A percentile compares a stretch with the other conserved stretches of the same genome.
phyloP scores from a whole-genome alignment of 2,888 invertebrate genomes.

The Escarpia spicata region DNA sequence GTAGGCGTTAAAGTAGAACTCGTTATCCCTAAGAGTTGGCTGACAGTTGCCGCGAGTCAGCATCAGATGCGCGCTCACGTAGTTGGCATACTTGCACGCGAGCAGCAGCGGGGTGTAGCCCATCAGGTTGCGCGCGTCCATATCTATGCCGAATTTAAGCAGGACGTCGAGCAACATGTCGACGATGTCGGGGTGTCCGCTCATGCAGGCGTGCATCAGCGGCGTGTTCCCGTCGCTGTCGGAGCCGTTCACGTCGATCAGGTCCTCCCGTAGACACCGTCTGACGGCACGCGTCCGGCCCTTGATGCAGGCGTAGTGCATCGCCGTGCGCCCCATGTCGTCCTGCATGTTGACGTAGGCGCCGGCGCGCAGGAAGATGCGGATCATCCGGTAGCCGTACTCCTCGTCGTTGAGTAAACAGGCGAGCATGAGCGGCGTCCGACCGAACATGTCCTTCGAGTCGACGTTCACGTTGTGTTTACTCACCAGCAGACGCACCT shows the following conservation, averaged over 20 bases:
- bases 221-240: slow-evolving; percentile 63
- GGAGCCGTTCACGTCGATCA: slow-evolving; percentile 54
- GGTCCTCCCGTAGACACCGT: slow-evolving; percentile 53
- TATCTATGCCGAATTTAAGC: slow-evolving; percentile 52
- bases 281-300: slow-evolving; percentile 42
- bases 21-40: slow-evolving; percentile 56
- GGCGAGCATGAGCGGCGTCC: slow-evolving; percentile 62
- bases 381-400: slow-evolving; percentile 55
- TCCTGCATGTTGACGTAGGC: slow-evolving; percentile 55
- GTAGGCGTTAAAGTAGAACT: slow-evolving; percentile 53
- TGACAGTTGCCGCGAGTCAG: slow-evolving; percentile 54
- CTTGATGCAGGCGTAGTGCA: slow-evolving; percentile 60
- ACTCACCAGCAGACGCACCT: slow-evolving; percentile 56
- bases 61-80: slow-evolving; percentile 54
- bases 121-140: slow-evolving; percentile 56
- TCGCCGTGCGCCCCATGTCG: slow-evolving; percentile 56
- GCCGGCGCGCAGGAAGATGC: slow-evolving; percentile 51
- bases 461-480: slow-evolving; percentile 59
- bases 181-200: slow-evolving; percentile 56
- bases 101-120: slow-evolving; percentile 58
- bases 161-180: slow-evolving; percentile 49
- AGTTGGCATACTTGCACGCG: slow-evolving; percentile 59
- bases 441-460: slow-evolving; percentile 56
- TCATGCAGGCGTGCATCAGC: slow-evolving; percentile 56
- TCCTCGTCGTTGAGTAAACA: slow-evolving; percentile 56